phyloP scores from a whole-genome alignment of 1,140 invertebrate genomes.

The Centruroides sculpturatus region DNA sequence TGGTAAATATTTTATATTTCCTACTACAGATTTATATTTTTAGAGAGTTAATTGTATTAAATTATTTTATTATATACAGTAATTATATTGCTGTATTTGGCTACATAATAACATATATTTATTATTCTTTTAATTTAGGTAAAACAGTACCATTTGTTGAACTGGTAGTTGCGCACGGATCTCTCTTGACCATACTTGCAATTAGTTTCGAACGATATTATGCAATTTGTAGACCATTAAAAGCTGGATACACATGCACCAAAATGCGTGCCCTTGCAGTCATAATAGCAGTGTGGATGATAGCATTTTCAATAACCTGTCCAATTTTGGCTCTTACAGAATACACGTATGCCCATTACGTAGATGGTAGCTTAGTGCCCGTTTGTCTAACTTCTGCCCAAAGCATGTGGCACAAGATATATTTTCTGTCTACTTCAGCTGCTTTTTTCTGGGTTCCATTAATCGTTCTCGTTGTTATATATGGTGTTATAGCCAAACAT shows the following conservation, averaged over 20 bases:
- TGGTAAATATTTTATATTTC: no score
- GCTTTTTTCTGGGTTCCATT: constrained; percentile 74
- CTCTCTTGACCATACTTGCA: constrained; percentile 79
- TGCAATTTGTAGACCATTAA: constrained; percentile 79
- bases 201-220: constrained; percentile 78
- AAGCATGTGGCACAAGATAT: constrained; percentile 52
- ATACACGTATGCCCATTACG: constrained; percentile 46
- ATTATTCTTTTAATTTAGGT: constrained; percentile 22
- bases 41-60: no score
- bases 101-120: no score
- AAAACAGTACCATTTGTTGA: constrained; percentile 76
- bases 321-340: constrained; percentile 30
- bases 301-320: constrained; percentile 65
- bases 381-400: constrained; percentile 57
- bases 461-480: constrained; percentile 57
- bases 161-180: constrained; percentile 81
- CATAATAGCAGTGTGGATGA: constrained; percentile 65
- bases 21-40: no score
- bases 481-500: constrained; percentile 63
- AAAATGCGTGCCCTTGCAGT: constrained; percentile 67
- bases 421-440: constrained; percentile 55
- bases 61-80: no score
- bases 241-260: constrained; percentile 76
- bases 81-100: no score
- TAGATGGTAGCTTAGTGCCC: constrained; percentile 49